These are phyloP conservation scores for Phaedon cochleariae DNA, from an alignment of 2,888 invertebrate species.

Conservation along the genomic window DNA sequence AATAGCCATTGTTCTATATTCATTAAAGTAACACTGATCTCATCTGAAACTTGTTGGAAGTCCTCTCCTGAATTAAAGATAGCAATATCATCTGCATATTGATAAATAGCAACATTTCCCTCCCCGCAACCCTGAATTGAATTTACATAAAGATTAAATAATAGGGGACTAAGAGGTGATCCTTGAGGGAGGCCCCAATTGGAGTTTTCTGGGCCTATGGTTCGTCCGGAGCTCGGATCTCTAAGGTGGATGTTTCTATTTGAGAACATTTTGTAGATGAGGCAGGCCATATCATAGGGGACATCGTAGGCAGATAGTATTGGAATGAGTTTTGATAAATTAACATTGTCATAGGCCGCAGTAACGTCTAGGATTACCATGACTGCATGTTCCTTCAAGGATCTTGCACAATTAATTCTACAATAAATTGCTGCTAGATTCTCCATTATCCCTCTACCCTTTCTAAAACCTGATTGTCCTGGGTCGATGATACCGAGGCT, in stretches of 20 bases:
- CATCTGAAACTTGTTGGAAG: background rate
- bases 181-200: constrained; percentile 3
- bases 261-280: background rate
- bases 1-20: background rate
- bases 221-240: background rate
- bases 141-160: background rate
- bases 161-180: background rate
- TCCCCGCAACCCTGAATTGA: background rate
- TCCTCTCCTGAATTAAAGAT: background rate
- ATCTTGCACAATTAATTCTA: background rate
- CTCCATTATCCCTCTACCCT: background rate
- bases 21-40: background rate
- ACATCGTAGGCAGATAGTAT: background rate
- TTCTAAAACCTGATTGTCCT: background rate
- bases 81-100: background rate
- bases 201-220: background rate
- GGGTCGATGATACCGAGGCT: background rate
- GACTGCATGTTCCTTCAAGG: background rate
- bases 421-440: constrained; percentile 4
- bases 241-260: background rate
- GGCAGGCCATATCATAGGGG: background rate
- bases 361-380: constrained; percentile 1
- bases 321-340: background rate
- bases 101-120: background rate
- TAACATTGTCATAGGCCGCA: constrained; percentile 7